Base-by-base conservation (phyloP, 2,797 vertebrate species). In the Hypotaenidia philippensis region DNA sequence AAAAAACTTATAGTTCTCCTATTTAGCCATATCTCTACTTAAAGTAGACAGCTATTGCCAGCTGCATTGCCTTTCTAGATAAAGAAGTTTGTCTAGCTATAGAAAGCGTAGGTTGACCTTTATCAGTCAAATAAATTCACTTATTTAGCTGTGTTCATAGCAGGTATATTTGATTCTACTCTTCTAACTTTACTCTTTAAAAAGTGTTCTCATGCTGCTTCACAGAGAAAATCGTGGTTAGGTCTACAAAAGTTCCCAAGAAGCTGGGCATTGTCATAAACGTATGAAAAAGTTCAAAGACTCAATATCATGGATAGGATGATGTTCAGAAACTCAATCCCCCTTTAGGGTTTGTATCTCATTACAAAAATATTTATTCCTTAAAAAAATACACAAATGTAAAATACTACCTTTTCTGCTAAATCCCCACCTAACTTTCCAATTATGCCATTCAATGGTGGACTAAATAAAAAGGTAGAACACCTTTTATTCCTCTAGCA, bases 331-430 rank as follows among this genome's bases (percentile, higher is more conserved):
- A 97, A 97, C 95, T 96, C 87, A 97, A 88, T 63, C 64, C 52
- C 79, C 38, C n/a, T 80, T 88, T 93, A 95, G 75, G 83, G 95
- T 66, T 80, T 88, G 56, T 87, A 93, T 96, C 92, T 97, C 85
- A 82, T 96, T 98, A 98, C 83, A 98, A 98, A 98, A 98, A 98
- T 98, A 98, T 89, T 91, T 95, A 94, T 95, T 97, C 93, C 88
- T 97, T 97, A 98, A 98, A 98, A 98, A 98, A 98, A 97, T 98
- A 98, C 94, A 90, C 72, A 97, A 97, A 96, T 95, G 97, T 97
- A 96, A 97, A 98, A 94, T 95, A 97, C 68, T 95, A 93, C 70
- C 34, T 93, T 91, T 97, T 93, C 70, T 85, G 75, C 60, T 89
- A 87, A 88, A 96, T 96, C 92, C 93, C 96, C 86, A 29, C 88